These are phyloP conservation scores for Philopedon plagiatum DNA, from an alignment of 2,888 invertebrate genomes.

Conservation along the genomic window DNA sequence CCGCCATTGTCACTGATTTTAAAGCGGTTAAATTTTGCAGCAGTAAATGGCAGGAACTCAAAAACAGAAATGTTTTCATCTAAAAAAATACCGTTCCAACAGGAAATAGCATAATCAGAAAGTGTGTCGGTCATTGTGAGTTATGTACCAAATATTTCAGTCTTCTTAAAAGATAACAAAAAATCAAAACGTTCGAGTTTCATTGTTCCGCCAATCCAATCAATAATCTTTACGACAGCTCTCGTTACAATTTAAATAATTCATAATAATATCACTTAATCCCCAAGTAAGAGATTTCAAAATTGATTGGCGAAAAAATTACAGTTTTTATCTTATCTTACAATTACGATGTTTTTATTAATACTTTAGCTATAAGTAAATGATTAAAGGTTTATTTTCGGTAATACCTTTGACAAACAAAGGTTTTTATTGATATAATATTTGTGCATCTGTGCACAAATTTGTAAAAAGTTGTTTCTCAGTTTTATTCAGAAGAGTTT, in stretches of 20 bases:
- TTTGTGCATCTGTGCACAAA: background rate
- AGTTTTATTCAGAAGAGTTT: background rate
- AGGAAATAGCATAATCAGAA: no score
- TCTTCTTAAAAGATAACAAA: background rate
- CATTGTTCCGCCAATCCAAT: conserved; percentile 10
- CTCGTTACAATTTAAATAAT: background rate
- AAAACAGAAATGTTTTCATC: no score
- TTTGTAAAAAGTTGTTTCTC: background rate
- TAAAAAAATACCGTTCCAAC: no score
- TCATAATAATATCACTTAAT: background rate
- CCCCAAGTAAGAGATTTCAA: conserved; percentile 6
- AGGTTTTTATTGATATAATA: background rate
- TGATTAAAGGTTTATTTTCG: conserved; percentile 12
- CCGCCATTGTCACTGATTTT: no score
- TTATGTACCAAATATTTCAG: background rate
- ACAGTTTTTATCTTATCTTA: conserved; percentile 17
- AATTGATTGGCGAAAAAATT: background rate
- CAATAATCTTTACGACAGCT: conserved; percentile 13
- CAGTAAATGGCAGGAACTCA: no score
- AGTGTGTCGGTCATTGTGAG: no score
- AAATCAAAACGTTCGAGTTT: conserved; percentile 12
- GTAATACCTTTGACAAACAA: background rate
- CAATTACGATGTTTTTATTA: background rate
- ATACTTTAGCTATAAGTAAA: conserved; percentile 1
- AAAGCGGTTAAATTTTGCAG: no score